Evolutionary conservation across 2,113 vertebrate genomes (phyloP).

Genomic region (Scomber colias): DNA sequence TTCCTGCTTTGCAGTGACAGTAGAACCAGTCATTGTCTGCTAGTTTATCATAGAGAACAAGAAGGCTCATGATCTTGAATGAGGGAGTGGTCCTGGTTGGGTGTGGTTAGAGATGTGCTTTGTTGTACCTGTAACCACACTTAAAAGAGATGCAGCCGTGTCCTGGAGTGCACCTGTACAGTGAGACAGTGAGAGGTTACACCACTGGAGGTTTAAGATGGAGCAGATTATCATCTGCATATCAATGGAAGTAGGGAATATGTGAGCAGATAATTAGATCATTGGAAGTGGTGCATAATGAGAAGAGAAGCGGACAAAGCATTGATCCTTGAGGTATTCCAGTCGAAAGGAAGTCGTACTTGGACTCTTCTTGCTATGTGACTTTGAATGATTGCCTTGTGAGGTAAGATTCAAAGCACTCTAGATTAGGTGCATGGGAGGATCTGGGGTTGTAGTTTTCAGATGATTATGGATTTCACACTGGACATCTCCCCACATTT

Average conservation of each 20-base stretch:
- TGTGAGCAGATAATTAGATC: background rate
- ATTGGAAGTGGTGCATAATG: background rate
- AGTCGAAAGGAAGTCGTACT: background rate
- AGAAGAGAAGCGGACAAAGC: background rate
- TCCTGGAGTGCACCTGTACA: too few relatives aligned
- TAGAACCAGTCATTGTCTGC: too few relatives aligned
- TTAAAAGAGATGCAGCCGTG: too few relatives aligned
- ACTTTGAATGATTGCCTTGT: background rate
- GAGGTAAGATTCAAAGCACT: background rate
- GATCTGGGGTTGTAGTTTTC: background rate
- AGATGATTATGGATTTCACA: background rate
- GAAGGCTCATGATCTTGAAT: too few relatives aligned
- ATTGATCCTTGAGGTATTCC: conserved; percentile 2
- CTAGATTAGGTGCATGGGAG: background rate
- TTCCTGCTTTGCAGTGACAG: too few relatives aligned
- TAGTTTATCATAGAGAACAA: too few relatives aligned
- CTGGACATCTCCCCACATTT: background rate
- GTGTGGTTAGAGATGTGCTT: too few relatives aligned
- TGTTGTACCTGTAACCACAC: too few relatives aligned
- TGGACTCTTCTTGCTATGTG: background rate
- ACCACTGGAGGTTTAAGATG: too few relatives aligned
- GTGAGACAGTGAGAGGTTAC: too few relatives aligned
- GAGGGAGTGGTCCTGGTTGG: too few relatives aligned
- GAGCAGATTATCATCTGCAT: too few relatives aligned
- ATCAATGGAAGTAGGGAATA: background rate